Base-by-base conservation (phyloP, 92 coral and sea anemone species). In the Pocillopora grandis region DNA sequence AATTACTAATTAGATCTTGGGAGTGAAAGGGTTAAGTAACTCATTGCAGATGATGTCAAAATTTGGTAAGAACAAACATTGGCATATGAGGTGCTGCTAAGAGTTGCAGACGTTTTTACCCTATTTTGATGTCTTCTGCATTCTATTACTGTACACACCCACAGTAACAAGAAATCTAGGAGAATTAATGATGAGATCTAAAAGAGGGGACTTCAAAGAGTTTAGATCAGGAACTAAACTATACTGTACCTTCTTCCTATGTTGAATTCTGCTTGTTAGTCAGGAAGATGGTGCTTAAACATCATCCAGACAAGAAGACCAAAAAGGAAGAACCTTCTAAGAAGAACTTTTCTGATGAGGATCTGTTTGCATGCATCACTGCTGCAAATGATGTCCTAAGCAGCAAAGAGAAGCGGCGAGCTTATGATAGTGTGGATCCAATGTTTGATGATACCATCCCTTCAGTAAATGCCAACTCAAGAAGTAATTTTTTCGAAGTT, bases 261-360 rank as follows among this genome's bases (percentile, higher is more conserved):
- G 16, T 27, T 76, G 31, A 42, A 23, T 66, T 42, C 64, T 76
- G 15, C 76, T 75, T 56, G 68, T 27, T 48, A 96, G 99, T 86
- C 77, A 87, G 92, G 68, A 96, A 96, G 94, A 96, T 92, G 88
- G 99, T 96, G 33, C 89, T 96, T 9, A 92, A 91, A 76, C 95
- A 96, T 37, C 99, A 96, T 42, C 99, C 99, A 52, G 99, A 96
- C 80, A 96, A 96, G 76, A 94, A 92, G 71, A 89, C 90, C 17
- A 76, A 88, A 35, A 57, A 80, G 11, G 76, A 77, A 18, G 82
- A 84, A 18, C 13, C 74, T 23, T 21, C 82, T 65, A 77, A 76
- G 18, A 89, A 85, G 7, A 76, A 66, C 57, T 27, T 89, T 4
- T 55, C 87, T 12, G 93, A 85, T 21, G 90, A 94, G 78, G 96